Evolutionary conservation across 2,113 vertebrate genomes (phyloP).

Genomic region (Fregetta grallaria): DNA sequence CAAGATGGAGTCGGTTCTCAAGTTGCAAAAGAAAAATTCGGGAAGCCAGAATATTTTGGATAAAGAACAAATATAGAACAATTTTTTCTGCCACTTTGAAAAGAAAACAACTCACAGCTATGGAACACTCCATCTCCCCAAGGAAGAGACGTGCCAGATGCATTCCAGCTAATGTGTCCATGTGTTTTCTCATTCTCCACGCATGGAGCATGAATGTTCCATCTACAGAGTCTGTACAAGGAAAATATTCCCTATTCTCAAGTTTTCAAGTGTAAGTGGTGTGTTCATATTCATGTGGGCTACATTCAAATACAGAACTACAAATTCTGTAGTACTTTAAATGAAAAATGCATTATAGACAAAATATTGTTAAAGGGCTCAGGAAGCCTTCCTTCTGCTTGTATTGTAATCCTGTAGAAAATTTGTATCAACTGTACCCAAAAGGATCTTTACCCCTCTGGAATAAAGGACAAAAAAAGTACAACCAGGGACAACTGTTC

Average conservation of each 20-base stretch:
- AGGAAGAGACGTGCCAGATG: constrained; percentile 4
- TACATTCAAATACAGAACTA: not conserved
- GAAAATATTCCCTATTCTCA: not conserved
- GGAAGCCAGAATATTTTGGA: constrained; percentile 30
- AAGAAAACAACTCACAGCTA: constrained; percentile 49
- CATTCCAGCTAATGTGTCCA: constrained; percentile 24
- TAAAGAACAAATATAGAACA: constrained; percentile 29
- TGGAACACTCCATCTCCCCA: constrained; percentile 50
- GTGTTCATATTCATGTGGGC: not conserved
- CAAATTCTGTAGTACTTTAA: not conserved
- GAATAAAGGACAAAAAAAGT: not conserved
- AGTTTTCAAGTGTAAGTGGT: not conserved
- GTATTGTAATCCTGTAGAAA: not conserved
- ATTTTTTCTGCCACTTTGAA: constrained; percentile 21
- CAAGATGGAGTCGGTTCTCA: not conserved
- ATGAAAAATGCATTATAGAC: not conserved
- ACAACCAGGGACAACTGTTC: not conserved
- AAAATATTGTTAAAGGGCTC: not conserved
- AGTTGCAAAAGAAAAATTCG: not conserved
- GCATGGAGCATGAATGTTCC: not conserved
- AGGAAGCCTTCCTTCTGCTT: not conserved
- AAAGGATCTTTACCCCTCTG: not conserved
- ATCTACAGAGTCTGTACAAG: not conserved
- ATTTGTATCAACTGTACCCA: not conserved
- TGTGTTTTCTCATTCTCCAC: constrained; percentile 11